Base-by-base conservation (phyloP, 2,888 invertebrate species). In the Chrysolina americana region DNA sequence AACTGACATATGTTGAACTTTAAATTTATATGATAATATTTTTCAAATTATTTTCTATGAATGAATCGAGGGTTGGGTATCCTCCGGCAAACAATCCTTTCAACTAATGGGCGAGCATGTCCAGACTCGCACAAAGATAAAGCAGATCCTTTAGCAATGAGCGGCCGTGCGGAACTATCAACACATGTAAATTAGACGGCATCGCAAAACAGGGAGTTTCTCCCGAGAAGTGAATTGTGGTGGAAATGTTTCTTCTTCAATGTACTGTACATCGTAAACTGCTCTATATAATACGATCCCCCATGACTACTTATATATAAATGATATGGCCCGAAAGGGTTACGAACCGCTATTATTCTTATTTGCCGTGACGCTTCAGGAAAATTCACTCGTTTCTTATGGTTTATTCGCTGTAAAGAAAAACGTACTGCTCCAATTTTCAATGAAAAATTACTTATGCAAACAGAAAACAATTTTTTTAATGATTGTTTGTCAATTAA, bases 131-230 rank as follows among this genome's bases (percentile, higher is more conserved):
- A 5, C 59, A 59, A 59, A 28, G 59, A 59, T 59, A 28, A 28
- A 36, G 59, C 59, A 28, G 36, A 36, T 59, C 59, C 59, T 59
- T 59, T 59, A 9, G 28, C 36, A n/a, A 59, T 59, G 59, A 59
- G 28, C 28, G n/a, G 8, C n/a, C 28, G 9, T 28, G 59, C 59
- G 59, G 15, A 59, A 59, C 28, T 59, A 59, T 59, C 59, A 59
- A 59, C 59, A 59, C 59, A 59, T 59, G 59, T 59, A 59, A 59
- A 59, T 59, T 59, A 59, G 23, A 59, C 59, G 15, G 36, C 3
- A n/a, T 28, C 28, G 36, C 10, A 28, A 59, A 36, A 23, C 23
- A 59, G 36, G 56, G 21, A 59, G 59, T 59, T 59, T 28, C 59
- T 28, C 10, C 9, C 10, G 23, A 13, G 28, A 36, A 21, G 53